A percentile compares a stretch with the other conserved stretches of the same genome.
Conservation (phyloP, 2,797 vertebrate species). For the Echiichthys vipera region DNA sequence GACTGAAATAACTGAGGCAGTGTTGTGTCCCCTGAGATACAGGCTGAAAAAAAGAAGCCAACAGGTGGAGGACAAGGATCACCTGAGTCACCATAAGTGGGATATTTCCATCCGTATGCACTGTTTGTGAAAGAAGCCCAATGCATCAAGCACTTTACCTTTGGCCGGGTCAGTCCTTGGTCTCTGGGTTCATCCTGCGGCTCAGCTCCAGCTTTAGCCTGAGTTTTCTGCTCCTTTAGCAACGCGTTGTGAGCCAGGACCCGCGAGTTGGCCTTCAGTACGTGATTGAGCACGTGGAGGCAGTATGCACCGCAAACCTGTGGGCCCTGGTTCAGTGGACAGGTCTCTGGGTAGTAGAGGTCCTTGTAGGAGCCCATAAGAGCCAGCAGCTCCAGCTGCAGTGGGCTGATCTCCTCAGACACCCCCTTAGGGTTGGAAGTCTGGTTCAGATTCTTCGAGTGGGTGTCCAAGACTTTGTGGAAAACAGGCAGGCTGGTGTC, state of each 20-base stretch:
- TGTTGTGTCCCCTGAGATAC: no score
- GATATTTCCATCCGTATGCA: no score
- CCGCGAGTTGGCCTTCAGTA: slow-evolving; percentile 93
- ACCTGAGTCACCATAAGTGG: no score
- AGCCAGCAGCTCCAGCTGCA: slow-evolving; percentile 92
- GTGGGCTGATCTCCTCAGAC: slow-evolving; percentile 75
- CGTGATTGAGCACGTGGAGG: slow-evolving; percentile 92
- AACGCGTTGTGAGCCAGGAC: slow-evolving; percentile 91
- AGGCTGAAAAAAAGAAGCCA: no score
- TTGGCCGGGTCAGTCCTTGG: slow-evolving; percentile 95
- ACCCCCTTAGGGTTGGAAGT: slow-evolving; percentile 56
- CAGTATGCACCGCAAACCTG: slow-evolving; percentile 90
- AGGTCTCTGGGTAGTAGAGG: slow-evolving; percentile 90
- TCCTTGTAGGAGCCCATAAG: slow-evolving; percentile 93
- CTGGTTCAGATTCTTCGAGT: slow-evolving; percentile 86
- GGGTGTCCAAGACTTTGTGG: slow-evolving; percentile 88
- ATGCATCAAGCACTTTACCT: slow-evolving; percentile 81
- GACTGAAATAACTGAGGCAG: no score
- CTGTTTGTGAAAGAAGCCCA: not conserved
- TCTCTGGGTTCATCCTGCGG: slow-evolving; percentile 89
- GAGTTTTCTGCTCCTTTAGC: slow-evolving; percentile 76
- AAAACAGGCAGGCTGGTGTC: slow-evolving; percentile 83
- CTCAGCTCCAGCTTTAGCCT: slow-evolving; percentile 71
- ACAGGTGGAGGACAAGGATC: no score
- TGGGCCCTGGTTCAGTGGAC: slow-evolving; percentile 84